phyloP scores from a whole-genome alignment of 2,797 vertebrate species.

The Dermochelys coriacea region DNA sequence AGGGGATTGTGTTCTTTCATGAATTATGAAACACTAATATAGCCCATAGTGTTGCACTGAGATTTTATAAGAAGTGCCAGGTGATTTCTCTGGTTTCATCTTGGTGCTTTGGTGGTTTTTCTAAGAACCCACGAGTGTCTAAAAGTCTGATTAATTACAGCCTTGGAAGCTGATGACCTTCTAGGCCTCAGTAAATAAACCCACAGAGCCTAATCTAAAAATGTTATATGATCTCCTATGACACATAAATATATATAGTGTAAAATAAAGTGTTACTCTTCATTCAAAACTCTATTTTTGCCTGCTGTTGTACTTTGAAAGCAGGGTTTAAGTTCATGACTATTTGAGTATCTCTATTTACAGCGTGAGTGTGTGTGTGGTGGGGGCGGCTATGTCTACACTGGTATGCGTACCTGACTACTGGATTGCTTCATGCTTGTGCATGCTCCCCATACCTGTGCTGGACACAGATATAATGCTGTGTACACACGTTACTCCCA shows the following conservation, averaged over 20 bases:
- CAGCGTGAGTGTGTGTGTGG: neutral
- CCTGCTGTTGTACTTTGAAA: neutral
- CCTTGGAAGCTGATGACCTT: neutral
- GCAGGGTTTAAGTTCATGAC: conserved; percentile 1
- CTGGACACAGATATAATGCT: neutral
- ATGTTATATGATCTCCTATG: neutral
- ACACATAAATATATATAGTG: neutral
- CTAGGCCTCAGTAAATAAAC: conserved; percentile 42
- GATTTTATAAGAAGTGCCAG: conserved; percentile 42
- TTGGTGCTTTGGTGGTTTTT: conserved; percentile 32
- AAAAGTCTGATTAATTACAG: neutral
- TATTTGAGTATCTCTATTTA: neutral
- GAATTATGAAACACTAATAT: conserved; percentile 58
- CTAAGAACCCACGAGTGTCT: neutral
- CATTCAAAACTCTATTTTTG: neutral
- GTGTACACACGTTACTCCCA: neutral
- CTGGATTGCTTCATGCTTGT: neutral
- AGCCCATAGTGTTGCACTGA: neutral
- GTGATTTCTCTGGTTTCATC: conserved; percentile 43
- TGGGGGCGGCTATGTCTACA: neutral
- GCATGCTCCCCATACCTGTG: neutral
- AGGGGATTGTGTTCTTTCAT: conserved; percentile 44
- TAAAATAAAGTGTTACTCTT: conserved; percentile 16
- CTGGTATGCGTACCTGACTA: neutral
- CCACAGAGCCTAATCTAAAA: conserved; percentile 14